These are phyloP conservation scores for Oophaga sylvatica DNA, from an alignment of 2,797 vertebrate genomes.

Conservation along the genomic window DNA sequence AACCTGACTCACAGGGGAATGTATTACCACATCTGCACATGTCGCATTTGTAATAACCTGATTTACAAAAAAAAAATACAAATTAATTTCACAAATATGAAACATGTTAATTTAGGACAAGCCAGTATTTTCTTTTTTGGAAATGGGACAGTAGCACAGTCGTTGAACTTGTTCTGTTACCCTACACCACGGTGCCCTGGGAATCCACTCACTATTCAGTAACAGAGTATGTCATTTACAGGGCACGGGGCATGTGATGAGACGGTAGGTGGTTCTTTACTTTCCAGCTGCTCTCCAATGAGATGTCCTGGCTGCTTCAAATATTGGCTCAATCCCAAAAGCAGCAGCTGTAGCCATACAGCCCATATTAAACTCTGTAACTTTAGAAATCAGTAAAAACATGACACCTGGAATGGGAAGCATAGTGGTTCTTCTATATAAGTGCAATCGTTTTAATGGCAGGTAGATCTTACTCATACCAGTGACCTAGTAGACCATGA, in stretches of 20 bases:
- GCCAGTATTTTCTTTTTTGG: constrained; percentile 21
- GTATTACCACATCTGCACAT: not conserved
- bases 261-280: constrained; percentile 39
- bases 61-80: not conserved
- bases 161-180: constrained; percentile 11
- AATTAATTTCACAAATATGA: not conserved
- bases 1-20: too few species aligned
- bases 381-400: constrained; percentile 22
- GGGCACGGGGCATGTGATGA: constrained; percentile 45
- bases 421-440: constrained; percentile 6
- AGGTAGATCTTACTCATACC: constrained; percentile 36
- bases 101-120: not conserved
- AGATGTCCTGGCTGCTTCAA: constrained; percentile 4
- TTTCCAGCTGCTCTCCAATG: constrained; percentile 31
- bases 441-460: not conserved
- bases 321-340: constrained; percentile 40
- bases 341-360: constrained; percentile 47
- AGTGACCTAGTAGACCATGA: constrained; percentile 26
- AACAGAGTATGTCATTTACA: constrained; percentile 37
- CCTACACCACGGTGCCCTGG: not conserved
- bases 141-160: not conserved
- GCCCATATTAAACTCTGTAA: constrained; percentile 17
- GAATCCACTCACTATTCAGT: constrained; percentile 26
- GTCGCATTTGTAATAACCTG: not conserved
- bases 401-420: constrained; percentile 21